phyloP scores from a whole-genome alignment of 2,113 vertebrate genomes.

The Neotoma lepida region DNA sequence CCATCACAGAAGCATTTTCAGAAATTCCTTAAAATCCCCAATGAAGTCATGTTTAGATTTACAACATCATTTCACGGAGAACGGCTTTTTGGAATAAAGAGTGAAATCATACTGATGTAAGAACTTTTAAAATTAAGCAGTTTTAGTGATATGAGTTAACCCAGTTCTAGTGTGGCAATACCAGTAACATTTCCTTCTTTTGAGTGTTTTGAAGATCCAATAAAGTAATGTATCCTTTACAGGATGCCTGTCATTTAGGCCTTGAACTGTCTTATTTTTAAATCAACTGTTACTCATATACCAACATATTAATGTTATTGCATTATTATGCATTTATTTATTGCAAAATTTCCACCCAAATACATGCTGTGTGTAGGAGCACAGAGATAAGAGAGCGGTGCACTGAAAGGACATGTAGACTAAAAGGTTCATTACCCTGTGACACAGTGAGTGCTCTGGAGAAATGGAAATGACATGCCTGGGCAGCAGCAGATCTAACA shows the following conservation, averaged over 20 bases:
- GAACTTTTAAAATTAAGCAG: neutral
- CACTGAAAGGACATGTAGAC: neutral
- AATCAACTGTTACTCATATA: neutral
- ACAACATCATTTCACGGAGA: neutral
- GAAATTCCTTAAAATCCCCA: neutral
- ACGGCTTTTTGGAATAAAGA: neutral
- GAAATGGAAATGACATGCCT: neutral
- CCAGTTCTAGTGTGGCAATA: neutral
- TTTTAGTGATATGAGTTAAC: neutral
- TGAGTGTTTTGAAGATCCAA: neutral
- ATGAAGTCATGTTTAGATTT: neutral
- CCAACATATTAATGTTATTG: neutral
- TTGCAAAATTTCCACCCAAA: neutral
- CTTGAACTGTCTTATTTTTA: neutral
- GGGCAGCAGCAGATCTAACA: neutral
- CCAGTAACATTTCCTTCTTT: neutral
- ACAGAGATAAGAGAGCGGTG: neutral
- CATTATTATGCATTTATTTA: neutral
- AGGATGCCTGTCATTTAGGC: neutral
- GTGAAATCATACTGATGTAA: neutral
- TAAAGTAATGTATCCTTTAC: neutral
- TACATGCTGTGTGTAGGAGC: neutral
- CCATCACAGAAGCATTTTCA: neutral
- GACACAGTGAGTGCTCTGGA: neutral
- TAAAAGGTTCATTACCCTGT: neutral